These are phyloP conservation scores for Takifugu bimaculatus DNA, from an alignment of 2,113 vertebrate species.

Conservation along the genomic window DNA sequence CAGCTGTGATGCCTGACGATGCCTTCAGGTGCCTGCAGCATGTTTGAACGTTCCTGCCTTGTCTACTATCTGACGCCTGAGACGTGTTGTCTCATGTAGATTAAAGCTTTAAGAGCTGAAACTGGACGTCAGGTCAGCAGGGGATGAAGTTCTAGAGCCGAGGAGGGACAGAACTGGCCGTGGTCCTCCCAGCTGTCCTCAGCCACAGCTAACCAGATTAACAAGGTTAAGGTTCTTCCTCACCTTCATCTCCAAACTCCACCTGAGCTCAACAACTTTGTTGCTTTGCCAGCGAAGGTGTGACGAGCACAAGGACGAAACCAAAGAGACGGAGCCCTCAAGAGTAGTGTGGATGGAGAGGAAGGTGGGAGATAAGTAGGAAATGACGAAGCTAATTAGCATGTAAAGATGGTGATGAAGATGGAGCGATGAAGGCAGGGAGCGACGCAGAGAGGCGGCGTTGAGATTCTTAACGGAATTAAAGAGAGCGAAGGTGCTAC, in stretches of 20 bases:
- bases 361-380: conserved; percentile 12
- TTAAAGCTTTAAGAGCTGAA: too few species aligned
- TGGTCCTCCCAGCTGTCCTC: conserved; percentile 5
- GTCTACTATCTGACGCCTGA: too few species aligned
- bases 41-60: too few species aligned
- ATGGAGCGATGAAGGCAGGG: conserved; percentile 23
- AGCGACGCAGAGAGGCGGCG: conserved; percentile 19
- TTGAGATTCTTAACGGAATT: conserved; percentile 5
- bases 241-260: conserved; percentile 2
- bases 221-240: background rate
- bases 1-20: too few species aligned
- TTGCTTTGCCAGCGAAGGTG: conserved; percentile 26
- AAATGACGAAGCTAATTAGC: conserved; percentile 18
- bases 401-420: conserved; percentile 14
- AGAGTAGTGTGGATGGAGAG: background rate
- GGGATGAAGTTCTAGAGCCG: too few species aligned
- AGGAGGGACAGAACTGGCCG: background rate
- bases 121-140: too few species aligned
- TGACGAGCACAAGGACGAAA: conserved; percentile 2
- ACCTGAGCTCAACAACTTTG: conserved; percentile 18
- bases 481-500: background rate
- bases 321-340: background rate
- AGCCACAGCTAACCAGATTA: conserved; percentile 37
- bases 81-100: too few species aligned
- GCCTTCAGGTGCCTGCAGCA: too few species aligned